Evolutionary conservation across 2,888 invertebrate genomes (phyloP), one percentile per base, ranked within the genome.

Genomic region (Antitype chi): DNA sequence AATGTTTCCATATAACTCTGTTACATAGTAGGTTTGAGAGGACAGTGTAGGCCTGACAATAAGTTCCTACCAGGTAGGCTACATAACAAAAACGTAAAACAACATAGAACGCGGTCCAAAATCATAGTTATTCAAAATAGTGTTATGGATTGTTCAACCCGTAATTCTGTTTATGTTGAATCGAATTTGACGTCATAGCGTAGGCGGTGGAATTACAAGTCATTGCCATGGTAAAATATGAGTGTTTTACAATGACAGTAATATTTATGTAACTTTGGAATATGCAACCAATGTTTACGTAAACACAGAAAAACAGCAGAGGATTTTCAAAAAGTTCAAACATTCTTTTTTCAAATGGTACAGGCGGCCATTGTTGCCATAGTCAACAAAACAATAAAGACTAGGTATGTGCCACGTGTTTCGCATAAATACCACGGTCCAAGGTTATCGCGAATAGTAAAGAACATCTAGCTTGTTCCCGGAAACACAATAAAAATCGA

Each of bases 381-480:
- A 70, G 82, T 85, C 82, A 87, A 87, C 80, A 86, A 66, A 86
- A 79, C 83, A 81, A 83, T 84, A 87, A 80, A 83, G 78, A 80
- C 81, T 72, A 47, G 43, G 43, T 43, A 73, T 66, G 71, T 43
- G 85, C 76, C 93, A 93, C 92, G 94, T 92, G 93, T 91, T 89
- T 87, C 89, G 92, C 91, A 93, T 93, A 93, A 90, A 93, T 91
- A 90, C 87, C 84, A 68, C 78, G 78, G 53, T 76, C 66, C 93
- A 93, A 94, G 93, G 93, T 89, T 74, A 63, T 55, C 85, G 78
- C 67, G 68, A 74, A 72, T 81, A 68, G 74, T 81, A 85, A 84
- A 79, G 83, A 87, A 83, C 38, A 57, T 70, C 38, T 53, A 55
- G 57, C 84, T 84, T 59, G 82, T 84, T 80, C 74, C 73, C 28